These are phyloP conservation scores for Benitochromis conjunctus DNA, from an alignment of 2,113 vertebrate species.

Conservation along the genomic window DNA sequence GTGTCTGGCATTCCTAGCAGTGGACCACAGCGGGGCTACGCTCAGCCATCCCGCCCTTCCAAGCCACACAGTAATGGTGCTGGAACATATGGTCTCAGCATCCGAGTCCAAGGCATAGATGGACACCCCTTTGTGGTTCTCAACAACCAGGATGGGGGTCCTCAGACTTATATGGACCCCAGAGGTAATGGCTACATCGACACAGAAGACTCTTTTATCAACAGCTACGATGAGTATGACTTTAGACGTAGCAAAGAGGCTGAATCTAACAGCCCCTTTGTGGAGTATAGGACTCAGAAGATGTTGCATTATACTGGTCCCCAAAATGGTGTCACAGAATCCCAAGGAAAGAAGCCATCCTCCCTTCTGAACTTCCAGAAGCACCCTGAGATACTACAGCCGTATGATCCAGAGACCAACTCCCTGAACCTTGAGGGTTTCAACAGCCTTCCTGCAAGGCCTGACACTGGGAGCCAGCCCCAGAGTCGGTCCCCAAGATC, in stretches of 20 bases:
- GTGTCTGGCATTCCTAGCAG: constrained; percentile 75
- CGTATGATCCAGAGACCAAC: constrained; percentile 85
- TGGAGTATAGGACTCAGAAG: constrained; percentile 72
- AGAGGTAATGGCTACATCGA: constrained; percentile 70
- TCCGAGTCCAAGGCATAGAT: constrained; percentile 94
- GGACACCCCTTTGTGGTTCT: constrained; percentile 96
- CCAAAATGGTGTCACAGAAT: constrained; percentile 65
- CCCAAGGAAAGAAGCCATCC: constrained; percentile 61
- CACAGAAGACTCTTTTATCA: constrained; percentile 61
- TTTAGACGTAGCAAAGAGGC: constrained; percentile 53
- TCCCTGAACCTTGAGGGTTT: constrained; percentile 66
- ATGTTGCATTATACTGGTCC: constrained; percentile 53
- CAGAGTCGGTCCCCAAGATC: constrained; percentile 64
- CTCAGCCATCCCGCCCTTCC: constrained; percentile 51
- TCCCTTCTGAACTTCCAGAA: constrained; percentile 86
- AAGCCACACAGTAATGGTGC: constrained; percentile 67
- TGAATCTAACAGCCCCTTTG: constrained; percentile 72
- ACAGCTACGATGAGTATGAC: constrained; percentile 68
- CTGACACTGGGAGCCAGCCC: constrained; percentile 56
- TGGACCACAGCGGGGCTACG: constrained; percentile 72
- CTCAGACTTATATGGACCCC: constrained; percentile 66
- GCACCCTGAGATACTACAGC: constrained; percentile 89
- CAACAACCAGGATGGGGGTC: constrained; percentile 84
- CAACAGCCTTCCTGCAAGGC: constrained; percentile 50
- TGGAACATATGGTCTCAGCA: constrained; percentile 91